Evolutionary conservation across 1,140 invertebrate genomes (phyloP), one percentile per base, ranked within the genome.

Genomic region (Vanessa tameamea): DNA sequence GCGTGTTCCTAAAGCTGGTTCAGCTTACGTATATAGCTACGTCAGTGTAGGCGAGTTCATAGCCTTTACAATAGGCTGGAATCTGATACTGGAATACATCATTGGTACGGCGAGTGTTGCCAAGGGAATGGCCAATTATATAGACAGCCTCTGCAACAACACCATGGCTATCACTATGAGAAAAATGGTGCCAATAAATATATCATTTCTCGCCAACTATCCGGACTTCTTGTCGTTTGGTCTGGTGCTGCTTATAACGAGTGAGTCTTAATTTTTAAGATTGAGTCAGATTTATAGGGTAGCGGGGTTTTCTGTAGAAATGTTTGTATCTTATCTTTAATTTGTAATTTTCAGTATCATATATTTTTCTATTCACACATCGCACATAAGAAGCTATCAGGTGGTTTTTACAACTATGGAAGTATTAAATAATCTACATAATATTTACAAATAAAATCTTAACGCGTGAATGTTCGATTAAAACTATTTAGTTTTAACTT

Each of bases 21-120:
- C 97, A 1, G 97, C 97, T 0, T 98, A 98, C 88, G 95, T 97
- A 7, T 98, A 98, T 93, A 97, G 96, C 83, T 98, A 98, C 92
- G 96, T 97, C 4, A 96, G 96, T 77, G 96, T 98, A 8, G 97
- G 97, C 7, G 97, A 98, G 89, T 96, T 95, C 92, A 95, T 93
- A 48, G 97, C 94, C 77, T 98, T 94, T 94, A 96, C 94, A 76
- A 97, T 95, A 87, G 97, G 97, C 66, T 98, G 97, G 97, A 98
- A 97, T 94, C 94, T 98, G 43, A 96, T 98, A 74, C 87, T 98
- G 80, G 97, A 98, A 93, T 98, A 98, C 93, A 95, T 97, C 1
- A 98, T 98, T 9, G 92, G 92, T 55, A 92, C 89, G 0, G 98
- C 98, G 7, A 97, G 97, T 78, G 97, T 99, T n/a, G 98, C 98